Evolutionary conservation across 2,113 vertebrate genomes (phyloP).

Genomic region (Calonectris borealis): DNA sequence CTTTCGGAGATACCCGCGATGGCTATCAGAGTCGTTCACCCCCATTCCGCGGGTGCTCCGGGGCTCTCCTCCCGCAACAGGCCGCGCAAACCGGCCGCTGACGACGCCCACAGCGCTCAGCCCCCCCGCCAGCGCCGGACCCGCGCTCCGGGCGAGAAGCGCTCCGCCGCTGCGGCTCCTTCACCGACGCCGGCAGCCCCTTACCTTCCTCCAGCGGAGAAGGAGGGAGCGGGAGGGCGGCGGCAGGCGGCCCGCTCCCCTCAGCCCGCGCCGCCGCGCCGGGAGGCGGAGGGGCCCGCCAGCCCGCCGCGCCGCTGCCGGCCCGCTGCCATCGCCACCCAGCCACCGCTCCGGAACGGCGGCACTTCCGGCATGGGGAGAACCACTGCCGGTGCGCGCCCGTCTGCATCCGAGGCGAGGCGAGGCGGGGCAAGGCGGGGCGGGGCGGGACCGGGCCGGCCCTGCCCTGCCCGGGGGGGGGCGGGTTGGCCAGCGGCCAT

Average conservation of each 20-base stretch:
- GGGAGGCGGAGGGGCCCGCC: not conserved
- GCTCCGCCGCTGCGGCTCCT: not conserved
- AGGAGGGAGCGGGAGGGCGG: constrained; percentile 48
- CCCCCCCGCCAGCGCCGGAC: accelerated
- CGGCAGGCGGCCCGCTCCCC: constrained; percentile 39
- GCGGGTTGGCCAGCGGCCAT: not conserved
- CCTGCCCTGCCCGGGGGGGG: no score
- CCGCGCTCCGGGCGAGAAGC: accelerated
- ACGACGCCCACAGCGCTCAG: not conserved
- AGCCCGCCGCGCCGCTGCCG: not conserved
- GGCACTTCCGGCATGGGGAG: not conserved
- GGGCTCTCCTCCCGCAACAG: not conserved
- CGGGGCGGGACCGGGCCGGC: no score
- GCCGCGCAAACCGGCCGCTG: not conserved
- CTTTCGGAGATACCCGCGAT: no score
- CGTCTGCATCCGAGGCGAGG: not conserved
- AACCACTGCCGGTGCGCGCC: not conserved
- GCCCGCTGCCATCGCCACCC: not conserved
- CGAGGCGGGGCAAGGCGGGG: not conserved
- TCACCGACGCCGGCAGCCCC: not conserved
- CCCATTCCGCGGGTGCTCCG: not conserved
- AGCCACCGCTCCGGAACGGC: not conserved
- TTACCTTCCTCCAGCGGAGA: constrained; percentile 38
- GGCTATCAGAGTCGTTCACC: no score
- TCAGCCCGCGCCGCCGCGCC: constrained; percentile 20